Evolutionary conservation across 2,888 invertebrate genomes (phyloP).

Genomic region (Drosophila buzzatii): DNA sequence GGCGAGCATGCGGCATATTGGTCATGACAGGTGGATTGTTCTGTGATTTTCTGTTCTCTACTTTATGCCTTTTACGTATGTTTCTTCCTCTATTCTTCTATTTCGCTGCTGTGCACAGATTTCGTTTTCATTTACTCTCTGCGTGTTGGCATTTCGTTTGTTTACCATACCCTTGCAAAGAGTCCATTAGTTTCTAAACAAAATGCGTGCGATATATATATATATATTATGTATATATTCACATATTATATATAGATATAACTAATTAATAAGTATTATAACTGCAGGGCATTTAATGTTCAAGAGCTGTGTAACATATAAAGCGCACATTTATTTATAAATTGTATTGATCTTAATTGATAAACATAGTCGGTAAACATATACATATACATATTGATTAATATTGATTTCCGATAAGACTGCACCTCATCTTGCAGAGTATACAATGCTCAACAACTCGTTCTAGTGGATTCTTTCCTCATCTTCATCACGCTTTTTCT

Average conservation of each 20-base stretch:
- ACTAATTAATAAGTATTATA: too few species aligned
- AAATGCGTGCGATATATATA: not conserved
- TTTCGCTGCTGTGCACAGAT: conserved; percentile 22
- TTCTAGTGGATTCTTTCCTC: not conserved
- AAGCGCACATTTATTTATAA: not conserved
- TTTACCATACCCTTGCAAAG: conserved; percentile 17
- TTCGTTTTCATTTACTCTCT: conserved; percentile 33
- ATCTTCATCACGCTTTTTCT: conserved; percentile 13
- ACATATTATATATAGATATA: too few species aligned
- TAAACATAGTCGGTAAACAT: not conserved
- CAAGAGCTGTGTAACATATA: not conserved
- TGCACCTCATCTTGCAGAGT: not conserved
- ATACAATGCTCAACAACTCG: conserved; percentile 1
- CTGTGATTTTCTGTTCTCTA: conserved; percentile 39
- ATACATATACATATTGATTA: not conserved
- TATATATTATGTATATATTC: too few species aligned
- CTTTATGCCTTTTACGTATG: conserved; percentile 17
- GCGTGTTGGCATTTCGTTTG: conserved; percentile 29
- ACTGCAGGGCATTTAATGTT: too few species aligned
- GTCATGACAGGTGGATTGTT: conserved; percentile 63
- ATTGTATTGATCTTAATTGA: not conserved
- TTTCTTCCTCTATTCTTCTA: conserved; percentile 18
- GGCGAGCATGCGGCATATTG: conserved; percentile 6
- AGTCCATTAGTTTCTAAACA: not conserved
- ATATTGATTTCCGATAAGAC: not conserved